Percentiles rank a stretch among this genome's conserved stretches.
phyloP scores from a whole-genome alignment of 1,140 invertebrate genomes.

The Drosophila prosaltans region DNA sequence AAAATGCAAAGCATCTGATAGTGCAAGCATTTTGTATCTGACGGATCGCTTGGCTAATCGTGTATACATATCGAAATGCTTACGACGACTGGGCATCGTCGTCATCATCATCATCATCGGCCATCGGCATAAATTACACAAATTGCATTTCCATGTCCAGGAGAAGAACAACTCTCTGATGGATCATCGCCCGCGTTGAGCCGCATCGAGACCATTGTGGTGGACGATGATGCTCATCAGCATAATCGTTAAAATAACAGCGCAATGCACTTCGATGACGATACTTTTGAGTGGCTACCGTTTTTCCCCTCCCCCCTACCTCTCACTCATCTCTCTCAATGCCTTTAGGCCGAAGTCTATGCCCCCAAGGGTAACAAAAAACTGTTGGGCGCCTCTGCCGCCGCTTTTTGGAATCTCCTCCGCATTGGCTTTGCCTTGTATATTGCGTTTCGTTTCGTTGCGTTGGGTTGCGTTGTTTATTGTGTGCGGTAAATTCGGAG shows the following conservation, averaged over 20 bases:
- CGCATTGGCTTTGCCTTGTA: conserved; percentile 26
- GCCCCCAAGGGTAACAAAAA: conserved; percentile 43
- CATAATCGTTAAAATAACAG: conserved; percentile 82
- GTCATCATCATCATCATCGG: too few relatives aligned
- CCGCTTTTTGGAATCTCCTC: conserved; percentile 2
- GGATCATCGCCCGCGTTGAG: conserved; percentile 75
- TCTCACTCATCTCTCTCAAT: conserved; percentile 16
- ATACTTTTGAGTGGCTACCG: conserved; percentile 70
- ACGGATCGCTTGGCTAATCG: conserved; percentile 75
- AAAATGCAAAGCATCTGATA: conserved; percentile 66
- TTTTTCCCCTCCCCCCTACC: conserved; percentile 19
- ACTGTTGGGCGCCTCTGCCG: conserved; percentile 44
- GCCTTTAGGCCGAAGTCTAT: conserved; percentile 45
- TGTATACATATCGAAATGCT: conserved; percentile 43
- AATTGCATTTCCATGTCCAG: conserved; percentile 81
- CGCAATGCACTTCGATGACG: conserved; percentile 78
- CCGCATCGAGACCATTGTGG: conserved; percentile 5
- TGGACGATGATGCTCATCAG: conserved; percentile 64
- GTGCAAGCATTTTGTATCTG: conserved; percentile 72
- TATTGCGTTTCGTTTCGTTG: conserved; percentile 39
- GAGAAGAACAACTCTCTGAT: conserved; percentile 54
- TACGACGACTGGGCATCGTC: conserved; percentile 46
- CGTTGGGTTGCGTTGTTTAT: conserved; percentile 64
- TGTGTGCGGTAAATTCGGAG: conserved; percentile 78
- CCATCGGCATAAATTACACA: conserved; percentile 78